Percentiles rank a stretch among this genome's conserved stretches.
Evolutionary conservation across 2,888 invertebrate genomes (phyloP).

Genomic region (Cephonodes hylas): DNA sequence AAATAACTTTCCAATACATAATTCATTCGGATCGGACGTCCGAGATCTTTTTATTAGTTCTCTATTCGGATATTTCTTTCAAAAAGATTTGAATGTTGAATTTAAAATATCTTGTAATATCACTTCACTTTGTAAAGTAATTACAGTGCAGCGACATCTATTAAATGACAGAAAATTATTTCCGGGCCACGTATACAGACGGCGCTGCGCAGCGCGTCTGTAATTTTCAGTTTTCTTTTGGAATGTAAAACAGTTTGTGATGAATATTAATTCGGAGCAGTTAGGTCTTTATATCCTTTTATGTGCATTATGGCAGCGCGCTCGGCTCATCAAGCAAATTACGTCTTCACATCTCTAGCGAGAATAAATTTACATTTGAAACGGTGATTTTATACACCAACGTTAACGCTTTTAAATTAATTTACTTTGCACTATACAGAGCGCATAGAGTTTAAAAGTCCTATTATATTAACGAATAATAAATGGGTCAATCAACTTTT

Average conservation of each 20-base stretch:
- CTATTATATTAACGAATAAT: no score
- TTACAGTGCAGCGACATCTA: slow-evolving; percentile 35
- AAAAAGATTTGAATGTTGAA: slow-evolving; percentile 3
- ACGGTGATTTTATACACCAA: slow-evolving; percentile 9
- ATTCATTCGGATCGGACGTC: slow-evolving; percentile 43
- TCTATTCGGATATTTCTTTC: slow-evolving; percentile 26
- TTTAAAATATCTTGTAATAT: background rate
- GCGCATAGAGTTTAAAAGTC: background rate
- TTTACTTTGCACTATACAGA: background rate
- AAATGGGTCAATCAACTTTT: no score
- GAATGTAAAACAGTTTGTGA: slow-evolving; percentile 32
- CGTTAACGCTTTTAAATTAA: background rate
- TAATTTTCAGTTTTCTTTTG: slow-evolving; percentile 16
- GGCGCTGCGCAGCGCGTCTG: slow-evolving; percentile 26
- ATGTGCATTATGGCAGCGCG: slow-evolving; percentile 35
- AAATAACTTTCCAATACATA: slow-evolving; percentile 51
- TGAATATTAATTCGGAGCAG: slow-evolving; percentile 46
- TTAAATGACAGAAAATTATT: slow-evolving; percentile 14
- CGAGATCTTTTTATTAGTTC: slow-evolving; percentile 39
- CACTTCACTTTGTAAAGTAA: background rate
- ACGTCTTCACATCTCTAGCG: slow-evolving; percentile 40
- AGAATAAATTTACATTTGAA: slow-evolving; percentile 57
- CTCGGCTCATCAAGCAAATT: slow-evolving; percentile 49
- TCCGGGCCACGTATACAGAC: slow-evolving; percentile 28
- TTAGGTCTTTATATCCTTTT: slow-evolving; percentile 32